Evolutionary conservation across 2,888 invertebrate genomes (phyloP).

Genomic region (Papilio protenor): DNA sequence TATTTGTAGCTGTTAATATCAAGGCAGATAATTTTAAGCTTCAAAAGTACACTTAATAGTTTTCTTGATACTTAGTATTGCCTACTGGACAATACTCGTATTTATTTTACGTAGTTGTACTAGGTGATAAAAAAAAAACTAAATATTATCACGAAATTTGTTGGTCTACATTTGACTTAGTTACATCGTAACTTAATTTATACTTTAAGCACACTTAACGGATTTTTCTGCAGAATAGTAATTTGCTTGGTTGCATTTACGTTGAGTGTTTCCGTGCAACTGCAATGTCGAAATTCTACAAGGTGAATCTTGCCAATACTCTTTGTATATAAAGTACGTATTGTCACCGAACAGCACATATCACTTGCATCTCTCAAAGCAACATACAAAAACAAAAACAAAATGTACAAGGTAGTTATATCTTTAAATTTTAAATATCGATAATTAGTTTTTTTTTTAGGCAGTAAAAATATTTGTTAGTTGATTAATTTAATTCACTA

Average conservation of each 20-base stretch:
- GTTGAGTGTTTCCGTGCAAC: conserved; percentile 65
- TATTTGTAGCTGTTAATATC: no score
- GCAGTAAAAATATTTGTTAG: not conserved
- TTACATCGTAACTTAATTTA: conserved; percentile 18
- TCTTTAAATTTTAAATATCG: not conserved
- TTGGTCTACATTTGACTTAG: not conserved
- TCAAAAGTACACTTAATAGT: no score
- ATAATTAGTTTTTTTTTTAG: conserved; percentile 4
- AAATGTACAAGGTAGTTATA: conserved; percentile 59
- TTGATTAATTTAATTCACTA: not conserved
- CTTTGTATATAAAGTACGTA: conserved; percentile 70
- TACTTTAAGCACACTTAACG: conserved; percentile 56
- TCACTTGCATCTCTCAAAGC: conserved; percentile 66
- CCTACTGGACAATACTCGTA: no score
- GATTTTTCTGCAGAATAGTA: conserved; percentile 32
- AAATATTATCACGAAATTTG: not conserved
- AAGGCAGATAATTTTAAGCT: no score
- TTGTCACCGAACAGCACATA: conserved; percentile 62
- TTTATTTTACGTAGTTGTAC: no score
- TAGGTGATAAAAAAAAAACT: no score
- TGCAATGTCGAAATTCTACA: conserved; percentile 70
- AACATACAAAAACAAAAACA: conserved; percentile 57
- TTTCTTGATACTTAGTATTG: no score
- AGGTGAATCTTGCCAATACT: conserved; percentile 71
- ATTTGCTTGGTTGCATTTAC: conserved; percentile 63